Evolutionary conservation across 92 coral and sea anemone species (phyloP).

Genomic region (Muricea muricata): DNA sequence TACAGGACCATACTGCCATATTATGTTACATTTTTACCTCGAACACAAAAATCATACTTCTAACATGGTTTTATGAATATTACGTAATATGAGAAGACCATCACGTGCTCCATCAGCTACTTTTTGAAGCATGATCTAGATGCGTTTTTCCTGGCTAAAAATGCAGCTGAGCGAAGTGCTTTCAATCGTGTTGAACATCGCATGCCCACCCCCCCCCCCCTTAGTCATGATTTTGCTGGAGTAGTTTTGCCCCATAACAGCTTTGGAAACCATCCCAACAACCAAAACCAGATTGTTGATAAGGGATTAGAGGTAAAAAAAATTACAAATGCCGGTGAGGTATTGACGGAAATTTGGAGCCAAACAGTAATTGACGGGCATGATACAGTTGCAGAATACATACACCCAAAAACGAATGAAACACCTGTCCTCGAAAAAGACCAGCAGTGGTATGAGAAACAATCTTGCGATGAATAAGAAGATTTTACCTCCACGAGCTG

Average conservation of each 20-base stretch:
- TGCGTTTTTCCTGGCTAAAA: conserved; percentile 6
- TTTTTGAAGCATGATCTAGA: neutral
- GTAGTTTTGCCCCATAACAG: conserved; percentile 18
- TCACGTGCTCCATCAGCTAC: neutral
- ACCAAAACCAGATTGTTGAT: conserved; percentile 32
- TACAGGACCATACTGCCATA: too few species aligned
- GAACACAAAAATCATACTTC: neutral
- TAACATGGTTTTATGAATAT: neutral
- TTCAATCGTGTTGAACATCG: conserved; percentile 2
- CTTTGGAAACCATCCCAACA: neutral
- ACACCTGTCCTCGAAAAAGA: neutral
- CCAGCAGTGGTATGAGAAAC: neutral
- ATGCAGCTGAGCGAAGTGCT: neutral
- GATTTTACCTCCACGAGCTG: neutral
- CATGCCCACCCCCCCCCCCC: neutral
- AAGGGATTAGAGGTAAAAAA: conserved; percentile 43
- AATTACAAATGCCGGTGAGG: conserved; percentile 24
- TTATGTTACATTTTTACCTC: too few species aligned
- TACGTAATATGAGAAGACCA: neutral
- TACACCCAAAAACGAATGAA: too few species aligned
- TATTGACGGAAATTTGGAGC: neutral
- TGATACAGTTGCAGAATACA: too few species aligned
- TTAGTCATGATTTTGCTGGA: conserved; percentile 20
- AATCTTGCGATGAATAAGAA: neutral
- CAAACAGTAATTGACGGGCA: too few species aligned